Base-by-base conservation (phyloP, 2,888 invertebrate genomes). In the Tribolium freemani region DNA sequence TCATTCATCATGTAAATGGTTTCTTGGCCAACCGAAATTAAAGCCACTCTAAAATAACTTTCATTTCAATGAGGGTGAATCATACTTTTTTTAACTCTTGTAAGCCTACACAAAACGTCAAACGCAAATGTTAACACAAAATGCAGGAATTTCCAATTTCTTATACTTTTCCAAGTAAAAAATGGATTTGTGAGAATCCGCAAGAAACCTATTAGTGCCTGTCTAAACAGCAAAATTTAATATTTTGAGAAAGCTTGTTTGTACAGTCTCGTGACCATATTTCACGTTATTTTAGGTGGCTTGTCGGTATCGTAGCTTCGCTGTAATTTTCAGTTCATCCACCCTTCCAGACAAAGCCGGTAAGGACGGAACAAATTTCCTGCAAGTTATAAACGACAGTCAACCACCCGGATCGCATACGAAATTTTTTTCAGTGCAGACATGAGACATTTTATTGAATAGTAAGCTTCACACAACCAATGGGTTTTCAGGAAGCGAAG, bases 251-350 rank as follows among this genome's bases (percentile, higher is more conserved):
- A 20, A 46, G 8, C 6, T 16, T 44, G 57, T 58, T 58, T 60
- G 26, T 60, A n/a, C 26, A 3, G 46, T 60, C 21, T 44, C 44
- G 6, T 13, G 21, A 20, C 54, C 26, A 45, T 45, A 57, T 57
- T 57, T 57, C 57, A 57, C 6, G 51, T 51, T 51, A 63, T 50
- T 63, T 63, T 63, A 50, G 31, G 63, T 30, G 30, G 48, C 50
- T 31, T 26, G 44, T 44, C 20, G 60, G 21, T 26, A 11, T 20
- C n/a, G 30, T 21, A 26, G 60, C 48, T 58, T n/a, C 44, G 26
- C 46, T 53, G 60, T 60, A 63, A 63, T 63, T 63, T 63, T 38
- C 63, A 63, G 63, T 63, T 63, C 63, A 51, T 63, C 63, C 63
- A 63, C 63, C 63, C 51, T 30, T 21, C 45, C 31, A 63, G 63